phyloP scores from a whole-genome alignment of 2,113 vertebrate genomes.

The Etia nguti region DNA sequence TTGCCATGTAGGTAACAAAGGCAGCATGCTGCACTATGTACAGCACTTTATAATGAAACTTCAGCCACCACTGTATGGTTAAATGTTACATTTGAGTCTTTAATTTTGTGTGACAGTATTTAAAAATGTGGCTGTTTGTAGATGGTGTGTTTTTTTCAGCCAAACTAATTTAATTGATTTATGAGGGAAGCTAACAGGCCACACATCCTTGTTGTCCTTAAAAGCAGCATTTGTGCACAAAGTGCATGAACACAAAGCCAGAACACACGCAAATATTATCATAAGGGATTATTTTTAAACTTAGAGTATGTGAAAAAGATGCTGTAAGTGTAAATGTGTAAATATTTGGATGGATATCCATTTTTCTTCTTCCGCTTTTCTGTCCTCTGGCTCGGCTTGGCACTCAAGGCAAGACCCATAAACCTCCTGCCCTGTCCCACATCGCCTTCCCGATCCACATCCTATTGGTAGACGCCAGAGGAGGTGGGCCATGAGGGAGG shows the following conservation, averaged over 20 bases:
- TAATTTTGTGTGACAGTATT: background rate
- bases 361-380: background rate
- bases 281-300: background rate
- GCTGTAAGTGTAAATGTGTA: background rate
- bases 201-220: background rate
- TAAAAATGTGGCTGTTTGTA: background rate
- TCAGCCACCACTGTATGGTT: background rate
- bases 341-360: constrained; percentile 1
- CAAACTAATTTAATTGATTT: background rate
- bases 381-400: constrained; percentile 2
- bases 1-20: constrained; percentile 17
- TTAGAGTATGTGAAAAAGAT: background rate
- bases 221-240: background rate
- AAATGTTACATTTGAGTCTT: background rate
- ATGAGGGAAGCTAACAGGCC: background rate
- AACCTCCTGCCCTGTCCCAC: background rate
- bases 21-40: background rate
- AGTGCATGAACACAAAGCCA: background rate
- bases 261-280: background rate
- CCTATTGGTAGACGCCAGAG: background rate
- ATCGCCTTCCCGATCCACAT: background rate
- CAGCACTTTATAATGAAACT: background rate
- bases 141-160: background rate
- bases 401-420: background rate
- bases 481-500: background rate